Evolutionary conservation across 1,140 invertebrate species (phyloP), one percentile per base, ranked within the genome.

Genomic region (Nixonia krombeini): DNA sequence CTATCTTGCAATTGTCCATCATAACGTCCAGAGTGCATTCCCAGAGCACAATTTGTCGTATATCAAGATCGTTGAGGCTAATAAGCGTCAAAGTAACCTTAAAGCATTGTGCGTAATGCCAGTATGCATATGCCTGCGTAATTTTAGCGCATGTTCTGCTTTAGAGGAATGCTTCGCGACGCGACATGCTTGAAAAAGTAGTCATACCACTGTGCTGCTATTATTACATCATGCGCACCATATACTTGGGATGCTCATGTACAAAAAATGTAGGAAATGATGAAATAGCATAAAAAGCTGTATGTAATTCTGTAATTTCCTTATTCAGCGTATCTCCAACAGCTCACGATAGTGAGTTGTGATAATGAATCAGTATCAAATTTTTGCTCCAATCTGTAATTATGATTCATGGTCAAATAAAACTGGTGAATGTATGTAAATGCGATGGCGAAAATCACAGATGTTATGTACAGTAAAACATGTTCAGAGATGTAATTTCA

Each of bases 121-220:
- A 10, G 37, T 12, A 41, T 42, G 53, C 68, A 40, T 51, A 50
- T 59, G 61, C 25, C 67, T 28, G 66, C 66, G 69, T 65, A 72
- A 72, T 72, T 72, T 72, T 72, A 72, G 67, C 69, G 58, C 53
- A 42, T 35, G 37, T 33, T 29, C 13, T 47, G 49, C 52, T 71
- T 58, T 18, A 59, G 65, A 42, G 38, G 42, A 65, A 52, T 63
- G 57, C 47, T 55, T 58, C 41, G 23, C 38, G 51, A 56, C 59
- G 35, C 7, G 59, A 63, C 18, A 67, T 70, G 66, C 67, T 53
- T 64, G 67, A 72, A 51, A 50, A 72, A 58, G 57, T 40, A 33
- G 31, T 33, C 31, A 33, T 33, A 33, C 31, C n/a, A 13, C 31
- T 13, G 31, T 13, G 13, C 31, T 10, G 31, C 12, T 33, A 40